These are phyloP conservation scores for Xenopus borealis DNA, from an alignment of 2,113 vertebrate genomes.

Conservation along the genomic window DNA sequence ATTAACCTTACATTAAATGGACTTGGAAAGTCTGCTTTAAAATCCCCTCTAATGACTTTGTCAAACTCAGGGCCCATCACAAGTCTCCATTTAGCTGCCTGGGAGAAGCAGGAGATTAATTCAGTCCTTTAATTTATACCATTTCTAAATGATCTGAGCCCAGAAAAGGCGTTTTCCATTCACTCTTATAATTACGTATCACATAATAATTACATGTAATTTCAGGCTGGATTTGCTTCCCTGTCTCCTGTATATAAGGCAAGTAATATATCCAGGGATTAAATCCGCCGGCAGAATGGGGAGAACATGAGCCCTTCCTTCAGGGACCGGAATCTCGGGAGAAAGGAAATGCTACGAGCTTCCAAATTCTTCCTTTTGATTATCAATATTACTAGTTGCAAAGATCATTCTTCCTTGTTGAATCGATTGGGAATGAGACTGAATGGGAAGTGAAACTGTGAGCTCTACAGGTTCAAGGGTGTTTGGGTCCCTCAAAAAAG, in stretches of 20 bases:
- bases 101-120: constrained; percentile 75
- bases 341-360: neutral
- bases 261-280: constrained; percentile 39
- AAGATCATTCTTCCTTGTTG: too few species aligned
- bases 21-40: constrained; percentile 7
- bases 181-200: constrained; percentile 81
- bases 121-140: constrained; percentile 76
- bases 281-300: constrained; percentile 12
- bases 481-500: too few species aligned
- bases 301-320: neutral
- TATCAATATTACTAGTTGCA: too few species aligned
- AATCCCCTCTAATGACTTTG: constrained; percentile 20
- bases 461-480: too few species aligned
- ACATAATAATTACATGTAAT: constrained; percentile 82
- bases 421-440: too few species aligned
- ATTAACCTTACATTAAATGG: neutral
- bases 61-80: constrained; percentile 48
- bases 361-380: neutral
- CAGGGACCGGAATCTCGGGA: too few species aligned
- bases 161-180: constrained; percentile 82
- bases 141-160: constrained; percentile 81
- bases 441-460: too few species aligned
- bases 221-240: constrained; percentile 70
- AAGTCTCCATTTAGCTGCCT: constrained; percentile 75
- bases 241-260: constrained; percentile 36